Percentiles rank a stretch among this genome's conserved stretches.
phyloP scores from a whole-genome alignment of 1,140 invertebrate genomes.

The Caerostris darwini region DNA sequence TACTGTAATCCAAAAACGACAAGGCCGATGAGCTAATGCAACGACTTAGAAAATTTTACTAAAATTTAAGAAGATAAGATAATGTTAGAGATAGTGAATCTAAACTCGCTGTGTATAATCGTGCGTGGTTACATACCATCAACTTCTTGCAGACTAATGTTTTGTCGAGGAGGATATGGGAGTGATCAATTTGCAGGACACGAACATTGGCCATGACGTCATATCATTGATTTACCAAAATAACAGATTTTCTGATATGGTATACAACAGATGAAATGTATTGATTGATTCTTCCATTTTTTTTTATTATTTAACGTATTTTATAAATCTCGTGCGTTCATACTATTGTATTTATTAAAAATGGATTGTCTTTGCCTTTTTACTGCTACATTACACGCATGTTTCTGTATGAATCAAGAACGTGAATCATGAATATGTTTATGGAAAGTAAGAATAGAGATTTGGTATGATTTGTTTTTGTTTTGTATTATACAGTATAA shows the following conservation, averaged over 20 bases:
- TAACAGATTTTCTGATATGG: slow-evolving; percentile 50
- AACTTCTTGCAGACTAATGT: slow-evolving; percentile 41
- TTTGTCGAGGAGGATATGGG: not conserved
- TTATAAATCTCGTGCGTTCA: not conserved
- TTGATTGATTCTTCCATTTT: not conserved
- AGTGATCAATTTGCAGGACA: slow-evolving; percentile 49
- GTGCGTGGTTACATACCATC: slow-evolving; percentile 56
- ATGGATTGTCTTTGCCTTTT: not conserved
- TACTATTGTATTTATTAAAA: not conserved
- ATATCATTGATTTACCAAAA: slow-evolving; percentile 65
- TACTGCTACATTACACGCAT: not conserved
- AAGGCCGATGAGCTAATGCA: no score
- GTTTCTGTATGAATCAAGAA: not conserved
- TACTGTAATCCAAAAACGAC: no score
- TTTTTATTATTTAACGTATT: not conserved
- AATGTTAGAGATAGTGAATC: slow-evolving; percentile 8
- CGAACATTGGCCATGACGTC: slow-evolving; percentile 53
- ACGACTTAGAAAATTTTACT: no score
- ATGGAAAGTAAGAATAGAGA: not conserved
- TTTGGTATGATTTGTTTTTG: not conserved
- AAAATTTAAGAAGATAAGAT: not conserved
- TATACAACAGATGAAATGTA: not conserved
- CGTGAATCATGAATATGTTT: not conserved
- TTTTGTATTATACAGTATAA: no score
- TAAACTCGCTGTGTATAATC: not conserved